These are phyloP conservation scores for Xyrichtys novacula DNA, from an alignment of 2,797 vertebrate genomes.

Conservation along the genomic window DNA sequence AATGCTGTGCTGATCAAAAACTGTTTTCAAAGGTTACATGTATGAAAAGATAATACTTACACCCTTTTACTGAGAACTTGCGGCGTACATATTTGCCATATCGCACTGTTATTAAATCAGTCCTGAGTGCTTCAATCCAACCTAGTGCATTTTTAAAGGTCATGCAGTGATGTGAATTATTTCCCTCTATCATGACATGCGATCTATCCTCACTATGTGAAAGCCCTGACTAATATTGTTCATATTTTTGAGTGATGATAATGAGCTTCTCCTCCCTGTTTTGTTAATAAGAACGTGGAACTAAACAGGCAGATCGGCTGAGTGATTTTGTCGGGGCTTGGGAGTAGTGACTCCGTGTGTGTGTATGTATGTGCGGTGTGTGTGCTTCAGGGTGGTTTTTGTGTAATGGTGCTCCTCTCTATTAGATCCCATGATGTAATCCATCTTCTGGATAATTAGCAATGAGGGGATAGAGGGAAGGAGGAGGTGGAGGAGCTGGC, in stretches of 20 bases:
- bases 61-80: neutral
- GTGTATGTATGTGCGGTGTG: slow-evolving; percentile 25
- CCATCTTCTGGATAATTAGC: slow-evolving; percentile 81
- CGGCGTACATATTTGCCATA: neutral
- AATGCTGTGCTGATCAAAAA: slow-evolving; percentile 1
- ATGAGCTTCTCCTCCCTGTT: slow-evolving; percentile 55
- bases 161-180: slow-evolving; percentile 35
- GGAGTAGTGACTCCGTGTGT: slow-evolving; percentile 24
- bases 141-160: slow-evolving; percentile 39
- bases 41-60: neutral
- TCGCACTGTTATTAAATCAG: neutral
- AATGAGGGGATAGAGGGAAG: slow-evolving; percentile 59
- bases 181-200: slow-evolving; percentile 32
- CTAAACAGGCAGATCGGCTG: slow-evolving; percentile 62
- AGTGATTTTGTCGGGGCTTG: slow-evolving; percentile 65
- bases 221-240: slow-evolving; percentile 32
- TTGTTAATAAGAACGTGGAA: slow-evolving; percentile 61
- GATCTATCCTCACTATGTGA: slow-evolving; percentile 41
- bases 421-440: slow-evolving; percentile 82
- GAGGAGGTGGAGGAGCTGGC: slow-evolving; percentile 61
- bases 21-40: slow-evolving; percentile 18
- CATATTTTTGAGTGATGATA: slow-evolving; percentile 47
- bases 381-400: slow-evolving; percentile 37
- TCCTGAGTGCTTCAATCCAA: slow-evolving; percentile 1
- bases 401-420: slow-evolving; percentile 71